Evolutionary conservation across 2,797 vertebrate species (phyloP).

Genomic region (Peromyscus aztecus): DNA sequence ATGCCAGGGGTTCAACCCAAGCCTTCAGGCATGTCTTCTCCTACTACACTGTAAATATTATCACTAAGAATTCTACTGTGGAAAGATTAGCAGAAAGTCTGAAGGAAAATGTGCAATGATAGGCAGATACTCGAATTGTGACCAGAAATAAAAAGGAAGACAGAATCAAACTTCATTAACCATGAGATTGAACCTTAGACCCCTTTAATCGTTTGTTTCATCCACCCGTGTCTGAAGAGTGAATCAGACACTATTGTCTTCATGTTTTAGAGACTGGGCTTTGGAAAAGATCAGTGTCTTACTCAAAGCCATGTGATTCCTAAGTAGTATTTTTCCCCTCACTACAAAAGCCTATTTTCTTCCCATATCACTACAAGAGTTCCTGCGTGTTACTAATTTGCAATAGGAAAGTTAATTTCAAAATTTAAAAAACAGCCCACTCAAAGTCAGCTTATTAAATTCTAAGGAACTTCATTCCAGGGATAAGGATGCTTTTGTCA

Average conservation of each 20-base stretch:
- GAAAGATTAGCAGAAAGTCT: not conserved
- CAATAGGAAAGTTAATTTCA: slow-evolving; percentile 49
- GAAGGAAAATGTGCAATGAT: slow-evolving; percentile 50
- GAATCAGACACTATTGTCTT: not conserved
- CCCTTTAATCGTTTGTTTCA: not conserved
- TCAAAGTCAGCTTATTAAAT: not conserved
- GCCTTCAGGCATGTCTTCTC: not conserved
- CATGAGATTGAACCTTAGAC: not conserved
- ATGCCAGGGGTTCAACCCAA: too few relatives aligned
- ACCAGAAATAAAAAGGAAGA: slow-evolving; percentile 45
- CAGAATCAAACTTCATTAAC: slow-evolving; percentile 1
- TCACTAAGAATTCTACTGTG: not conserved
- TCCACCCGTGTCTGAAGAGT: not conserved
- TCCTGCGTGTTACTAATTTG: slow-evolving; percentile 9
- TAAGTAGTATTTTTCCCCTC: not conserved
- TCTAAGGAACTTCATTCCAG: slow-evolving; percentile 47
- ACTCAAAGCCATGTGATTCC: slow-evolving; percentile 54
- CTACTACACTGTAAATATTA: not conserved
- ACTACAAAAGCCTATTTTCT: slow-evolving; percentile 24
- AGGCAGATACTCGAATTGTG: slow-evolving; percentile 15
- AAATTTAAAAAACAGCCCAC: slow-evolving; percentile 16
- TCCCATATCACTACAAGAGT: slow-evolving; percentile 29
- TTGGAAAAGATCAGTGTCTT: slow-evolving; percentile 49
- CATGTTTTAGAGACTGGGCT: slow-evolving; percentile 51
- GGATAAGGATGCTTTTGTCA: not conserved